Percentiles rank a stretch among this genome's conserved stretches.
phyloP scores from a whole-genome alignment of 2,888 invertebrate species.

The Brachycybe producta region DNA sequence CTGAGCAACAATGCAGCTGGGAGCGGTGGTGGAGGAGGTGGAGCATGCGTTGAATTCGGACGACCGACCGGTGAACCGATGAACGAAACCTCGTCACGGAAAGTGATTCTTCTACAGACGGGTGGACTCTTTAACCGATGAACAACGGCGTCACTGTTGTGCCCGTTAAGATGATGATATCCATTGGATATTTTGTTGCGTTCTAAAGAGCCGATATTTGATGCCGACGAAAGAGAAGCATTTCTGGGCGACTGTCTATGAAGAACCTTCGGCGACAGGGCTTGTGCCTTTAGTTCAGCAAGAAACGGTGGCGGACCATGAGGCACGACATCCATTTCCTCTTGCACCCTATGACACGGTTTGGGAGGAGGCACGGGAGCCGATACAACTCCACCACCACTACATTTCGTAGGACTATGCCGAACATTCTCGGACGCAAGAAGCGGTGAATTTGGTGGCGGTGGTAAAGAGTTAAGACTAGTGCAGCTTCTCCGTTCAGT shows the following conservation, averaged over 20 bases:
- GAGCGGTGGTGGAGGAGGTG: constrained; percentile 22
- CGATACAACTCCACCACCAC: constrained; percentile 20
- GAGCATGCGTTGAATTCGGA: constrained; percentile 17
- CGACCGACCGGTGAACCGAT: constrained; percentile 20
- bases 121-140: constrained; percentile 9
- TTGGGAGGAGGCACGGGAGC: constrained; percentile 21
- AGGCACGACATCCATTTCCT: constrained; percentile 73
- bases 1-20: constrained; percentile 13
- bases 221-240: background rate
- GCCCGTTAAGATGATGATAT: constrained; percentile 1
- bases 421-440: constrained; percentile 3
- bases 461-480: constrained; percentile 15
- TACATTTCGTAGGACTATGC: constrained; percentile 11
- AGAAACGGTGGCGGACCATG: constrained; percentile 22
- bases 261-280: constrained; percentile 14
- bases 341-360: constrained; percentile 42
- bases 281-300: constrained; percentile 22
- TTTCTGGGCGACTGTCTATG: background rate
- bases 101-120: constrained; percentile 12
- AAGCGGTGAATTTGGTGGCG: constrained; percentile 15
- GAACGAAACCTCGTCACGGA: constrained; percentile 21
- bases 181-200: background rate
- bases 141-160: background rate
- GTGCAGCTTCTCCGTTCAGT: constrained; percentile 11
- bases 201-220: constrained; percentile 1